Conservation (phyloP, 2,888 invertebrate genomes). For the Lithophane socia region DNA sequence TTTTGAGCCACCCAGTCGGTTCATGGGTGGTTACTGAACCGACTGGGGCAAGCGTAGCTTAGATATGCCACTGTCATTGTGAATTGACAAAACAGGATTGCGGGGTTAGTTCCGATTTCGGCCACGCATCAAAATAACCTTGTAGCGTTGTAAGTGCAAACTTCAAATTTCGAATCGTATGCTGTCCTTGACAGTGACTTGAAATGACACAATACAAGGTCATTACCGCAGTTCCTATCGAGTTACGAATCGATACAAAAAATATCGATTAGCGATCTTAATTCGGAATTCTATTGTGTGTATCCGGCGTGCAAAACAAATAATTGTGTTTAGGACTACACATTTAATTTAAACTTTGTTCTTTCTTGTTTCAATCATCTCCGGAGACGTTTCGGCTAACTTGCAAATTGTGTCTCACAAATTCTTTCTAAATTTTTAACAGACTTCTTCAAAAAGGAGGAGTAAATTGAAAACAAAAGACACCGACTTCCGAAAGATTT, state of each 20-base stretch:
- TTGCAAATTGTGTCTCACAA: neutral
- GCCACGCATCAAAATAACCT: neutral
- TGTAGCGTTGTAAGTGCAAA: neutral
- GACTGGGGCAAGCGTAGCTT: too few relatives aligned
- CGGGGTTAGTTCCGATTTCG: too few relatives aligned
- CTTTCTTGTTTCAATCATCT: neutral
- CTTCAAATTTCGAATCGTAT: neutral
- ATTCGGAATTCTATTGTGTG: constrained; percentile 46
- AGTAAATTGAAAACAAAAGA: too few relatives aligned
- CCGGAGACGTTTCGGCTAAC: neutral
- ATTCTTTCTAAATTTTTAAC: too few relatives aligned
- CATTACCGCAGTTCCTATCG: constrained; percentile 42
- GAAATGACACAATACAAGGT: constrained; percentile 30
- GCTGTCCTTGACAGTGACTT: constrained; percentile 37
- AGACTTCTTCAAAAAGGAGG: too few relatives aligned
- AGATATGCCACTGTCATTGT: neutral
- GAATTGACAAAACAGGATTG: neutral
- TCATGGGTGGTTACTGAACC: too few relatives aligned
- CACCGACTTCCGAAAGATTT: too few relatives aligned
- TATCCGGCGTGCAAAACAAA: constrained; percentile 14
- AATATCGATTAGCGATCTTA: constrained; percentile 45
- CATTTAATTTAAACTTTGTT: constrained; percentile 19
- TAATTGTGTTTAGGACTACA: neutral
- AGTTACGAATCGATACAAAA: constrained; percentile 25
- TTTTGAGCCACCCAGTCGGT: too few relatives aligned